Evolutionary conservation across 2,888 invertebrate species (phyloP).

Genomic region (Drosophila melanosoma): DNA sequence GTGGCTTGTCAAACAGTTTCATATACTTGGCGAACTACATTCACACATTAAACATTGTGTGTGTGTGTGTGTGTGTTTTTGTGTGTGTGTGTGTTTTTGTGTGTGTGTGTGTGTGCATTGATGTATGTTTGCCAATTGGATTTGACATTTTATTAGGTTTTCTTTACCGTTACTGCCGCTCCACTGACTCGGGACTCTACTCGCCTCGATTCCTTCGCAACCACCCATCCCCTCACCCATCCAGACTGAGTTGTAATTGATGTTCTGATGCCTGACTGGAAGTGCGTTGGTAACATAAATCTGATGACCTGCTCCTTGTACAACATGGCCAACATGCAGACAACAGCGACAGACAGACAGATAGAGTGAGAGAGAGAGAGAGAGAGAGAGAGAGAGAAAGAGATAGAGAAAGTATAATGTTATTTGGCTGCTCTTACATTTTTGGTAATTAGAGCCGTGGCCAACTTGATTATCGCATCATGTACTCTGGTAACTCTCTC

Average conservation of each 20-base stretch:
- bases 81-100: neutral
- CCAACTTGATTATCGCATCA: conserved; percentile 70
- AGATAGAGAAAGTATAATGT: conserved; percentile 46
- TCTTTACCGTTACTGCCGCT: conserved; percentile 77
- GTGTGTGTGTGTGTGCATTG: conserved; percentile 7
- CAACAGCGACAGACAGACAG: neutral
- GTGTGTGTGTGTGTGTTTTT: neutral
- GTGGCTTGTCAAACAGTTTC: conserved; percentile 68
- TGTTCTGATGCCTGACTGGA: conserved; percentile 60
- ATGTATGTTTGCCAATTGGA: conserved; percentile 77
- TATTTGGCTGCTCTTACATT: conserved; percentile 44
- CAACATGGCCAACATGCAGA: conserved; percentile 9
- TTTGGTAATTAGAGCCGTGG: conserved; percentile 67
- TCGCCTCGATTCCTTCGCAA: neutral
- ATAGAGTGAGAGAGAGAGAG: neutral
- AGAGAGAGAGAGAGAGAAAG: neutral
- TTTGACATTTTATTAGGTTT: conserved; percentile 81
- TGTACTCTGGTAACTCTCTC: conserved; percentile 10
- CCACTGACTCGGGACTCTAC: conserved; percentile 37
- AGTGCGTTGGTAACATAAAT: conserved; percentile 72
- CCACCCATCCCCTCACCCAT: neutral
- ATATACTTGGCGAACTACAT: conserved; percentile 70
- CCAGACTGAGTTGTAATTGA: conserved; percentile 69
- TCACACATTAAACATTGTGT: conserved; percentile 32
- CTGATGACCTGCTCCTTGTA: conserved; percentile 56